Conservation (phyloP, 2,797 vertebrate species). For the Buceros bicornis region DNA sequence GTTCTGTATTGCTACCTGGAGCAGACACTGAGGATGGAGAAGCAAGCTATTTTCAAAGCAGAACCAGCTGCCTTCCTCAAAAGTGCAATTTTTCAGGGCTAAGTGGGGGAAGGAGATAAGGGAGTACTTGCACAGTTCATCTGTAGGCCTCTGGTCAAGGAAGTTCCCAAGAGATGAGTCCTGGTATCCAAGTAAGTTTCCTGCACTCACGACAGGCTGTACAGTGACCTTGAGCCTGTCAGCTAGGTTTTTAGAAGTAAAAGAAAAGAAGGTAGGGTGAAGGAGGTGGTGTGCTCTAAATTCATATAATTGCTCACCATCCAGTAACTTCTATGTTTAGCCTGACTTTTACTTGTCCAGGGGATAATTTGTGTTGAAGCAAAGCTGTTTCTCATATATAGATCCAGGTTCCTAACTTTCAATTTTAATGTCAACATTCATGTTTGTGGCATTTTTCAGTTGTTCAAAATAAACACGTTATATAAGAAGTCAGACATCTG, state of each 20-base stretch:
- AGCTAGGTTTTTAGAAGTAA: background rate
- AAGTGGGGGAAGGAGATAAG: background rate
- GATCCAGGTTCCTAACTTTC: background rate
- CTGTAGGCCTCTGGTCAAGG: background rate
- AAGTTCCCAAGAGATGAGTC: background rate
- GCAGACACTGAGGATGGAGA: background rate
- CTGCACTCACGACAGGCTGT: background rate
- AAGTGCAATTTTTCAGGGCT: background rate
- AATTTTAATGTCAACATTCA: background rate
- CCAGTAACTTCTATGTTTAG: background rate
- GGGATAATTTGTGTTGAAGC: background rate
- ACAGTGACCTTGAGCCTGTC: background rate
- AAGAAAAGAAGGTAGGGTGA: background rate
- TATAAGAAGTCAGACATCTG: background rate
- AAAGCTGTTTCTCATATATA: background rate
- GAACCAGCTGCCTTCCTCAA: background rate
- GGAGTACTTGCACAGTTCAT: background rate
- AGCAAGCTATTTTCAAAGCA: background rate
- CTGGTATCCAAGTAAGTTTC: background rate
- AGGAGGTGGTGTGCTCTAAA: background rate
- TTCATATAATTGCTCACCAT: accelerated
- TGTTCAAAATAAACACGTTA: background rate
- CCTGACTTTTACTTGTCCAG: background rate
- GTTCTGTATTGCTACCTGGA: background rate
- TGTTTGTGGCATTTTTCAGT: background rate